These are phyloP conservation scores for Drosophila histrio DNA, from an alignment of 2,888 invertebrate species.

Conservation along the genomic window DNA sequence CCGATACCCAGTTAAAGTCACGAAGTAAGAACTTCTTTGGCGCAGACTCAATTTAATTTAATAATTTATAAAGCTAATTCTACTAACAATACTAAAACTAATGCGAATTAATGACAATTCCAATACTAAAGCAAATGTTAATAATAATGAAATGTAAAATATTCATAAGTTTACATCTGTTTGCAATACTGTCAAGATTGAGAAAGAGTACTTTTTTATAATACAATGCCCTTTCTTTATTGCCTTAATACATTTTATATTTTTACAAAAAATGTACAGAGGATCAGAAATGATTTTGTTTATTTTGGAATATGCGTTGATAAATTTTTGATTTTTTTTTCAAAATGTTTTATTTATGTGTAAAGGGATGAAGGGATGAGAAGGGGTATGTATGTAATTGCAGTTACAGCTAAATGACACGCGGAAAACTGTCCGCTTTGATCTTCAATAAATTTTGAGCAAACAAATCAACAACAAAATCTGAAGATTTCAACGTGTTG, in stretches of 20 bases:
- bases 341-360: background rate
- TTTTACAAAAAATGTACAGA: conserved; percentile 3
- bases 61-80: too few species aligned
- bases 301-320: conserved; percentile 53
- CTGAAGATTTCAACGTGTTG: conserved; percentile 50
- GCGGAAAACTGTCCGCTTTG: conserved; percentile 61
- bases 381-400: background rate
- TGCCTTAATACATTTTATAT: background rate
- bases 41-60: too few species aligned
- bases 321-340: conserved; percentile 30
- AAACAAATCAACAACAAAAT: conserved; percentile 70
- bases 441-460: conserved; percentile 73
- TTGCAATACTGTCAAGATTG: too few species aligned
- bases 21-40: too few species aligned
- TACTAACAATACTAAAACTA: too few species aligned
- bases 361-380: background rate
- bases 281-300: conserved; percentile 45
- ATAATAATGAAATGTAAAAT: too few species aligned
- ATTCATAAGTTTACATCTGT: too few species aligned
- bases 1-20: too few species aligned
- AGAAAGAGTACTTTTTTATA: background rate
- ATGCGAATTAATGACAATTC: too few species aligned
- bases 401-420: conserved; percentile 41
- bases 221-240: background rate
- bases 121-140: too few species aligned